Evolutionary conservation across 37 sponge, comb jelly and placozoan species (phyloP).

Genomic region (Crambe crambe): DNA sequence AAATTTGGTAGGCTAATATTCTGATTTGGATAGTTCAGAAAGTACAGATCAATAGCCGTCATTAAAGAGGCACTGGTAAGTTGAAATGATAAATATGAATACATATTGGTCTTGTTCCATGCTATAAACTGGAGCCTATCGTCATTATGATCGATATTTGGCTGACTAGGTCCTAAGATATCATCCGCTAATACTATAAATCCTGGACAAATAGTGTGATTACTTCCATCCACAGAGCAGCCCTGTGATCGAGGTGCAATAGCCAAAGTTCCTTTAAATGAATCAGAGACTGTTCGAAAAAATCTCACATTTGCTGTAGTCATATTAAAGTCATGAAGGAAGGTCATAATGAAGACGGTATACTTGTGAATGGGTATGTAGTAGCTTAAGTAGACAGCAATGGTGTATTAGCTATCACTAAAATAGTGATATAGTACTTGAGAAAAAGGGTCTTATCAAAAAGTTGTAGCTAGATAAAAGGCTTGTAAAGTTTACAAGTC

Average conservation of each 20-base stretch:
- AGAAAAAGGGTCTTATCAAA: too few species aligned
- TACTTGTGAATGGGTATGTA: too few species aligned
- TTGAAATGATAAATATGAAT: background rate
- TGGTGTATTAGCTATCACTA: too few species aligned
- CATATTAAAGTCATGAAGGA: too few species aligned
- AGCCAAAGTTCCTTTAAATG: background rate
- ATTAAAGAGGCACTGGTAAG: background rate
- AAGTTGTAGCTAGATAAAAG: too few species aligned
- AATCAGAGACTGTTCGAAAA: background rate
- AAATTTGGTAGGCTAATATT: constrained; percentile 19
- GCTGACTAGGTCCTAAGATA: background rate
- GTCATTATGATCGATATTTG: background rate
- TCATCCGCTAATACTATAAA: background rate
- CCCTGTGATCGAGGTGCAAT: background rate
- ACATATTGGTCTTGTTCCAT: background rate
- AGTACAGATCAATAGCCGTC: constrained; percentile 17
- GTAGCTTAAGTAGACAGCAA: too few species aligned
- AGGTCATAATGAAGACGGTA: too few species aligned
- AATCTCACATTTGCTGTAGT: background rate
- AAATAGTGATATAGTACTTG: too few species aligned
- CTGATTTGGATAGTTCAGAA: constrained; percentile 29
- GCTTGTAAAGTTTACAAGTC: too few species aligned
- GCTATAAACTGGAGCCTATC: background rate
- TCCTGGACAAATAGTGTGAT: background rate
- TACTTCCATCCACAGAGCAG: background rate